A percentile compares a stretch with the other conserved stretches of the same genome.
Evolutionary conservation across 2,113 vertebrate genomes (phyloP).

Genomic region (Laticauda colubrina): DNA sequence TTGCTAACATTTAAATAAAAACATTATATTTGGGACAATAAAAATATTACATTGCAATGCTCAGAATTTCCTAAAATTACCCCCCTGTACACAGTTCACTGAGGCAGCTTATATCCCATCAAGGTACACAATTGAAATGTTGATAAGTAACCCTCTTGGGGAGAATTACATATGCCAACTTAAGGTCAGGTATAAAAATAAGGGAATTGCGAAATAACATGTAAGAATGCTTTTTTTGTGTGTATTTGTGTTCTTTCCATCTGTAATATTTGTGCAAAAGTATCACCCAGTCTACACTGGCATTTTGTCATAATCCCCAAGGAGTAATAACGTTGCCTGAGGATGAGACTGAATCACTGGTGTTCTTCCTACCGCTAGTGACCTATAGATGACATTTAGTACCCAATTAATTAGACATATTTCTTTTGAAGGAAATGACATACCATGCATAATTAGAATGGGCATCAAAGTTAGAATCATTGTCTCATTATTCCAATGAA

Average conservation of each 20-base stretch:
- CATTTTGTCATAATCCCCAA: constrained; percentile 70
- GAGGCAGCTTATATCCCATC: background rate
- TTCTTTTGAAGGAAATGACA: constrained; percentile 66
- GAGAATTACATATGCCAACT: constrained; percentile 15
- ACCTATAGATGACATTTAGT: constrained; percentile 80
- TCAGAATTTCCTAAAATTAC: background rate
- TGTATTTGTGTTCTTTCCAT: constrained; percentile 22
- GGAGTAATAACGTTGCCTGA: constrained; percentile 65
- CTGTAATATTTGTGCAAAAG: constrained; percentile 55
- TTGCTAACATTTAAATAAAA: background rate
- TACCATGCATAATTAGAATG: constrained; percentile 73
- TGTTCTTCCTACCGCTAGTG: constrained; percentile 71
- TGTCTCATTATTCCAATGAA: constrained; percentile 73
- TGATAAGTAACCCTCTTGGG: background rate
- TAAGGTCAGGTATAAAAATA: constrained; percentile 42
- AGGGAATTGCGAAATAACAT: constrained; percentile 41
- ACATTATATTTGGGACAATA: background rate
- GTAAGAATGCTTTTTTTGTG: background rate
- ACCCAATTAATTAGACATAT: constrained; percentile 74
- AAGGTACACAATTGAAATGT: background rate
- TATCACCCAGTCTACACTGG: constrained; percentile 63
- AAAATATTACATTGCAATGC: background rate
- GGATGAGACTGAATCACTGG: constrained; percentile 58
- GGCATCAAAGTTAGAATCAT: constrained; percentile 64
- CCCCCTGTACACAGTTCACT: background rate